A percentile compares a stretch with the other conserved stretches of the same genome.
phyloP scores from a whole-genome alignment of 2,113 vertebrate species.

The Spea bombifrons region DNA sequence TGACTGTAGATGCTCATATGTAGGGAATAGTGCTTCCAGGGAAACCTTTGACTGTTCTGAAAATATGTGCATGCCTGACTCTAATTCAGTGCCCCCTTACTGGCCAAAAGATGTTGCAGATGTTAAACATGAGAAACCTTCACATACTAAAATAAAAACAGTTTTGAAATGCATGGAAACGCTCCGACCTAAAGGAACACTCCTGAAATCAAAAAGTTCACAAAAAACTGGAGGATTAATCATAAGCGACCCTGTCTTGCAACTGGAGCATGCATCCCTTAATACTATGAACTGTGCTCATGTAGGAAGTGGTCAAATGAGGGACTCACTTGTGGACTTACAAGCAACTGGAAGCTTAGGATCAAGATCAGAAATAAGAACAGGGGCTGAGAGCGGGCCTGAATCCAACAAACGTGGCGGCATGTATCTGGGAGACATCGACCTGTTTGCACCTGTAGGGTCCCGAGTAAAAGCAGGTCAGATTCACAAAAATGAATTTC shows the following conservation, averaged over 20 bases:
- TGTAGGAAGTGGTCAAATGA: conserved; percentile 74
- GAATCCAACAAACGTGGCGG: conserved; percentile 82
- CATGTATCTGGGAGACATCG: conserved; percentile 87
- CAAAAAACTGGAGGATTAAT: conserved; percentile 67
- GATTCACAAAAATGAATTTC: conserved; percentile 79
- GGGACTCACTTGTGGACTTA: conserved; percentile 48
- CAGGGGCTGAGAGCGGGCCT: conserved; percentile 73
- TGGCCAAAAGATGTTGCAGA: conserved; percentile 62
- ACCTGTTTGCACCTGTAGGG: conserved; percentile 69
- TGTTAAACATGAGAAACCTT: conserved; percentile 76
- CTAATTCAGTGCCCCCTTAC: conserved; percentile 59
- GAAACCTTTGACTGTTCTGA: conserved; percentile 72
- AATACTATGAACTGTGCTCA: conserved; percentile 75
- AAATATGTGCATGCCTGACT: conserved; percentile 69
- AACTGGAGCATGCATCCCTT: conserved; percentile 76
- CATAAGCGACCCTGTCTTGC: conserved; percentile 82
- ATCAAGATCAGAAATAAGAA: conserved; percentile 65
- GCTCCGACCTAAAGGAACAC: conserved; percentile 77
- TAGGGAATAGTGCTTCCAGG: conserved; percentile 55
- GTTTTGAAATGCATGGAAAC: conserved; percentile 90
- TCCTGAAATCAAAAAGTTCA: conserved; percentile 68
- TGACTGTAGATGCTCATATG: conserved; percentile 59
- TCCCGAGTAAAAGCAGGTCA: conserved; percentile 68
- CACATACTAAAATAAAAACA: conserved; percentile 81
- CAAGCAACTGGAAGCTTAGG: conserved; percentile 53